phyloP scores from a whole-genome alignment of 2,113 vertebrate genomes.

The Ophiodon elongatus region DNA sequence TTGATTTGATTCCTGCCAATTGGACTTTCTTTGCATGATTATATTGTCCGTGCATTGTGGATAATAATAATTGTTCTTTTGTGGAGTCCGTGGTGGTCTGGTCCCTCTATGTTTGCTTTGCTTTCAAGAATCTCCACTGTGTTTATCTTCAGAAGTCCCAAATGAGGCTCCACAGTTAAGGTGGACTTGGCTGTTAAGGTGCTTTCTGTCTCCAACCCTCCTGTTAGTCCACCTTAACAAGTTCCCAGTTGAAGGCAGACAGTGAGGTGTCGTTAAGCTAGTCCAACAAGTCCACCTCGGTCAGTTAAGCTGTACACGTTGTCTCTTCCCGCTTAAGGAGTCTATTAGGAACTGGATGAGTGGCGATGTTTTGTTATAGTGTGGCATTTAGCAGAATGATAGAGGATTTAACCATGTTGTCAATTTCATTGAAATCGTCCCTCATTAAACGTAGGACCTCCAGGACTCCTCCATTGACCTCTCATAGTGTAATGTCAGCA shows the following conservation, averaged over 20 bases:
- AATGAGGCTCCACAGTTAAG: conserved; percentile 35
- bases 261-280: not conserved
- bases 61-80: conserved; percentile 40
- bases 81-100: conserved; percentile 28
- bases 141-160: conserved; percentile 10
- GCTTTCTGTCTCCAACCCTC: conserved; percentile 48
- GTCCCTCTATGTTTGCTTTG: conserved; percentile 20
- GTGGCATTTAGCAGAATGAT: conserved; percentile 41
- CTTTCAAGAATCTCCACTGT: conserved; percentile 29
- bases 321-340: conserved; percentile 39
- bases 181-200: conserved; percentile 59
- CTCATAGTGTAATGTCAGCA: conserved; percentile 31
- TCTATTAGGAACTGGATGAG: conserved; percentile 28
- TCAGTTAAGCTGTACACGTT: conserved; percentile 61
- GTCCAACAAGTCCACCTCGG: conserved; percentile 17
- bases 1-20: conserved; percentile 3
- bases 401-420: conserved; percentile 21
- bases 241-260: conserved; percentile 29
- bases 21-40: conserved; percentile 30
- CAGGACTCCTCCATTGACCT: conserved; percentile 49
- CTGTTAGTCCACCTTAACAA: conserved; percentile 23
- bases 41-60: conserved; percentile 61
- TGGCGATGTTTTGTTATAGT: conserved; percentile 10
- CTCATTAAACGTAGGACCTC: conserved; percentile 19
- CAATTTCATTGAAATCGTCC: conserved; percentile 45